Base-by-base conservation (phyloP, 2,113 vertebrate species). In the Macrotis lagotis region DNA sequence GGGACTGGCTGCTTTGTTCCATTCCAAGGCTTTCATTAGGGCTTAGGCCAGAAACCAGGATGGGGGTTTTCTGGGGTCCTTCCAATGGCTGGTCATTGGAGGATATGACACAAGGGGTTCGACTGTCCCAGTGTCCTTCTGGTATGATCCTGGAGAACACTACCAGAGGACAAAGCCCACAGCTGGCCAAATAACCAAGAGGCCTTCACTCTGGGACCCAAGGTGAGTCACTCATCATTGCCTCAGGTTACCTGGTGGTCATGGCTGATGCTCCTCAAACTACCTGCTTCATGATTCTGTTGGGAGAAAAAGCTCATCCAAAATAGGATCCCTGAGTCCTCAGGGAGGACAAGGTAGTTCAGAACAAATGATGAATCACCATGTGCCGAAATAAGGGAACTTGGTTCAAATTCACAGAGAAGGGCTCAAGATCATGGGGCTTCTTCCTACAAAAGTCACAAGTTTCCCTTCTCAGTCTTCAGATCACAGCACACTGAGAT, bases 11-110 rank as follows among this genome's bases (percentile, higher is more conserved):
- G 89, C 48, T 49, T 48, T 47, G 48, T 49, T 83, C 25, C 0
- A 22, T 31, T 0, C 91, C 8, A 0, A 0, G 0, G 2, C 3
- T 83, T 49, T 0, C 0, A 25, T 37, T 0, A 19, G 25, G 51
- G 50, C 10, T 48, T 47, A 4, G 44, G 37, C 51, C n/a, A 26
- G 50, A 12, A 10, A 12, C n/a, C 1, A 14, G 90, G 90, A 3
- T 16, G 22, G 51, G 2, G 14, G 55, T 11, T 88, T 37, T 47
- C 2, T 0, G 44, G 49, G 47, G 22, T 66, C 51, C 52, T 31
- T 25, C 0, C n/a, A 44, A 44, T 0, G 19, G 19, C 19, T 2
- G n/a, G n/a, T 2, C 19, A 2, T 5, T 22, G 47, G 48, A 49
- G 88, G 88, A 22, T 3, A 22, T 14, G 53, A 26, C 53, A 14